phyloP scores from a whole-genome alignment of 2,113 vertebrate genomes.

The Syngnathus floridae region DNA sequence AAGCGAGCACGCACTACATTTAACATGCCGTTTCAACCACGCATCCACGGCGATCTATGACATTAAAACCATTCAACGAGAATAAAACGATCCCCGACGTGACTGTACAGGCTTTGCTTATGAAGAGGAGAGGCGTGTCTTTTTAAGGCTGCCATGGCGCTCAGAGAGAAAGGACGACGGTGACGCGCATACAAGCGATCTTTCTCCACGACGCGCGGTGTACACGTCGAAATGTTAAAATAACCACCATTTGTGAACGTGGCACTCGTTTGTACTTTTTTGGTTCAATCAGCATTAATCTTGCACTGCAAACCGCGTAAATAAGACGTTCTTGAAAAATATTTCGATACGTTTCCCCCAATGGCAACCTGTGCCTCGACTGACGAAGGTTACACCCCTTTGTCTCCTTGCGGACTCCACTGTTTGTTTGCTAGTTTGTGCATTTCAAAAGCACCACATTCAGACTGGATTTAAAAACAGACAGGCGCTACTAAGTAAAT shows the following conservation, averaged over 20 bases:
- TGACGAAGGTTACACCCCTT: conserved; percentile 55
- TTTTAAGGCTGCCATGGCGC: conserved; percentile 47
- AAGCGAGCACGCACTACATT: background rate
- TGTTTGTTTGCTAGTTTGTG: background rate
- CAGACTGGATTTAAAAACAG: background rate
- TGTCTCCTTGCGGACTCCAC: conserved; percentile 40
- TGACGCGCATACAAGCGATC: conserved; percentile 25
- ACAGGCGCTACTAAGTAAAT: conserved; percentile 55
- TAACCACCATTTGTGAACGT: background rate
- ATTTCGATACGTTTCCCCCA: conserved; percentile 10
- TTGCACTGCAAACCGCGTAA: background rate
- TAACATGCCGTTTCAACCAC: conserved; percentile 15
- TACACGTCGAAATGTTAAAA: conserved; percentile 15
- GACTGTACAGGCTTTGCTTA: no score
- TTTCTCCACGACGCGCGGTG: background rate
- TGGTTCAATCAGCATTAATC: no score
- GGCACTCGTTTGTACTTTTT: background rate
- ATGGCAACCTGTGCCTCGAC: conserved; percentile 46
- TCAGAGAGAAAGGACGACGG: conserved; percentile 17
- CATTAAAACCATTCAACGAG: background rate
- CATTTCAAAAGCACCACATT: background rate
- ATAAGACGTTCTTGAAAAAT: background rate
- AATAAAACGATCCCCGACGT: background rate
- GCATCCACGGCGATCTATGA: conserved; percentile 6
- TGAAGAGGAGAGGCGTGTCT: conserved; percentile 22